Base-by-base conservation (phyloP, 2,888 invertebrate genomes). In the Polietes domitor region DNA sequence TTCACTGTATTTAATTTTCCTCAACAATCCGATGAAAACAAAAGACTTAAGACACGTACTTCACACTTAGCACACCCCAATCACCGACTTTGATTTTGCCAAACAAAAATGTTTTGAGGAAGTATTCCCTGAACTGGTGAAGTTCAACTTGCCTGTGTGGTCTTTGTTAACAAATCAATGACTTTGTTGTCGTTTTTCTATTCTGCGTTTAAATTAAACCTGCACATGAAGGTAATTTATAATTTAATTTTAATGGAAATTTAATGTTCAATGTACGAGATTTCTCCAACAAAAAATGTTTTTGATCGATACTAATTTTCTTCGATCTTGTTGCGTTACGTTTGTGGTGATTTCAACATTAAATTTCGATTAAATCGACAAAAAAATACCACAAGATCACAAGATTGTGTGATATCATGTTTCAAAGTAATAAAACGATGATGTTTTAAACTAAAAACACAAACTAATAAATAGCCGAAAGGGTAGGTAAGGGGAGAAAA, bases 271-370 rank as follows among this genome's bases (percentile, higher is more conserved):
- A 21, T 55, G 17, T 26, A 9, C 6, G 1, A 32, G 9, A 61
- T 26, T 61, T 26, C 26, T 61, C 4, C 32, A 32, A 32, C 9
- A 7, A 41, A 41, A 5, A 41, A 12, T 10, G 6, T 41, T 32
- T 7, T 3, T 41, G 41, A 41, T 41, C 41, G 41, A 12, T 41
- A 41, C 6, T 63, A 32, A 63, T 63, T 32, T 63, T 63, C 15
- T 37, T 63, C 19, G 37, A 37, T 32, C 32, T 37, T 37, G n/a
- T n/a, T n/a, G n/a, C n/a, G n/a, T n/a, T n/a, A n/a, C n/a, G n/a
- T n/a, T n/a, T n/a, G n/a, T n/a, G n/a, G n/a, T n/a, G n/a, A n/a
- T 63, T 63, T 63, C 37, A 24, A 32, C 63, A 63, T 32, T 63
- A 63, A 32, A 63, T n/a, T 63, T 32, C 63, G 32, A 32, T 63